phyloP scores from a whole-genome alignment of 2,113 vertebrate species.

The Grammomys surdaster region DNA sequence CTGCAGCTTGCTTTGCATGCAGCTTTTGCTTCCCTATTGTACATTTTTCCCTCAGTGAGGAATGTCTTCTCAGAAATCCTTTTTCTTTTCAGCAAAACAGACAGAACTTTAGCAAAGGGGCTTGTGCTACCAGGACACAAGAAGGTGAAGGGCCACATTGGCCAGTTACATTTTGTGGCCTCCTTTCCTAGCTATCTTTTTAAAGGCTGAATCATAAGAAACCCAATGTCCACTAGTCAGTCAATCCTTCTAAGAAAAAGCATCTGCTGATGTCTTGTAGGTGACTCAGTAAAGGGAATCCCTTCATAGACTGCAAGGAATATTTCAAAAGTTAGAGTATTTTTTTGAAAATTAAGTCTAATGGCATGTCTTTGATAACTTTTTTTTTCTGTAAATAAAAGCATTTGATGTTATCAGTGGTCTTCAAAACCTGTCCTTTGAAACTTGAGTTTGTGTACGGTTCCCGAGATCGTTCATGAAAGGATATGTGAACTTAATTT shows the following conservation, averaged over 20 bases:
- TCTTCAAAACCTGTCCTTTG: neutral
- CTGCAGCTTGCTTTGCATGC: neutral
- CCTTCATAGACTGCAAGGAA: neutral
- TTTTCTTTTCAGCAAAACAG: neutral
- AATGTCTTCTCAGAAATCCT: neutral
- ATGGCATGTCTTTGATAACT: neutral
- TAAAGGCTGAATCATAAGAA: neutral
- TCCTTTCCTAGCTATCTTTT: neutral
- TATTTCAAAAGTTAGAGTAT: neutral
- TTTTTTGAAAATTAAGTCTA: constrained; percentile 23
- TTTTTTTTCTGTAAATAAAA: constrained; percentile 37
- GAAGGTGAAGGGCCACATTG: neutral
- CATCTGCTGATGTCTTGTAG: neutral
- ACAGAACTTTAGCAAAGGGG: neutral
- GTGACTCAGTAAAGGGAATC: neutral
- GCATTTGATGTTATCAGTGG: neutral
- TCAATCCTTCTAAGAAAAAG: neutral
- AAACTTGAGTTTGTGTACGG: neutral
- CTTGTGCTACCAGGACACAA: neutral
- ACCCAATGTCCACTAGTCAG: neutral
- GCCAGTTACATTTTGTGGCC: rapidly evolving
- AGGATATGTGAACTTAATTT: neutral
- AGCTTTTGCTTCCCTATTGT: neutral
- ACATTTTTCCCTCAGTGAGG: neutral
- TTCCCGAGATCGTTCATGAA: neutral